Conservation (phyloP, 53 echinoderm and acorn worm species). For the Apostichopus leukothele region DNA sequence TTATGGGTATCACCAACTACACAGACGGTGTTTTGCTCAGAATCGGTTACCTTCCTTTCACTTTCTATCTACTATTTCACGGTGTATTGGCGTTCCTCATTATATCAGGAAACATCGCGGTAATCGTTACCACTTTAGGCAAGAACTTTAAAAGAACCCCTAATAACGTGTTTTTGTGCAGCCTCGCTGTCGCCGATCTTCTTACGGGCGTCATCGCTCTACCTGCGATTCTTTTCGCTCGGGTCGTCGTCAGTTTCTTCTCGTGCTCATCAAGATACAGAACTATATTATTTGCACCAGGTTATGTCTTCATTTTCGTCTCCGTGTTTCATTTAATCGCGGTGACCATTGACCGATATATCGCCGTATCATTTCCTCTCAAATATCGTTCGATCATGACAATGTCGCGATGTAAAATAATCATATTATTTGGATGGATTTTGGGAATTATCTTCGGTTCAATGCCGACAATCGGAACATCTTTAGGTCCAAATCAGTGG, state of each 20-base stretch:
- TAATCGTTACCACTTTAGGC: background rate
- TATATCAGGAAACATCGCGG: background rate
- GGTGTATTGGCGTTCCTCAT: background rate
- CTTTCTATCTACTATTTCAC: background rate
- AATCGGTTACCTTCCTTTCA: background rate
- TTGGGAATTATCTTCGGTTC: too few relatives aligned
- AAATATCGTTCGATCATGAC: constrained; percentile 3
- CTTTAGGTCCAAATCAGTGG: background rate
- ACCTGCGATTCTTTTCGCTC: background rate
- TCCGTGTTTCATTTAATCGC: constrained; percentile 15
- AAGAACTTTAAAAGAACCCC: background rate
- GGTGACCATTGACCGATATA: constrained; percentile 16
- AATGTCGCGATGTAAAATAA: background rate
- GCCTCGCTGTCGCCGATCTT: constrained; percentile 22
- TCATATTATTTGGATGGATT: background rate
- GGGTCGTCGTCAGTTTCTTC: background rate
- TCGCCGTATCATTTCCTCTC: constrained; percentile 10
- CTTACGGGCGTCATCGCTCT: background rate
- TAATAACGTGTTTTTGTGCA: constrained; percentile 8
- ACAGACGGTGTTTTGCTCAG: background rate
- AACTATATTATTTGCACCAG: constrained; percentile 8
- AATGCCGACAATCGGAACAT: too few relatives aligned
- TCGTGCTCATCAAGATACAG: background rate
- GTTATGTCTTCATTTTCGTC: background rate
- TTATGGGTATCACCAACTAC: background rate